Base-by-base conservation (phyloP, 2,113 vertebrate species). In the Saguinus imperator region DNA sequence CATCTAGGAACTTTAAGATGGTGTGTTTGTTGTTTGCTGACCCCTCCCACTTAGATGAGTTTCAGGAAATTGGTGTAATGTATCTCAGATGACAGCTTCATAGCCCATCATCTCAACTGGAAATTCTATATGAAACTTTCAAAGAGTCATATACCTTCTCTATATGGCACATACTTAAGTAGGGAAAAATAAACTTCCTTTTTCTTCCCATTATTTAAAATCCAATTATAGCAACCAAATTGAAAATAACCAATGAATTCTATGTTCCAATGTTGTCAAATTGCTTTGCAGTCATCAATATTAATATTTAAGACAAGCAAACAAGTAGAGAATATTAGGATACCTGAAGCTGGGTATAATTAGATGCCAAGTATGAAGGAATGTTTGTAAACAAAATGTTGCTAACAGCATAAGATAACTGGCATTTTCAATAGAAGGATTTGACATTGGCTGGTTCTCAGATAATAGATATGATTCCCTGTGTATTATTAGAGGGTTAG, bases 281-380 rank as follows among this genome's bases (percentile, higher is more conserved):
- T 35, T 55, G 76, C 27, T 92, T 83, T 91, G 21, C 50, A 95
- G 88, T 95, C 43, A 94, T 75, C 76, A 84, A 85, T 92, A 94
- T 75, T 96, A 96, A 92, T 27, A 96, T 83, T 94, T 92, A 95
- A 80, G 64, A 91, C 27, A 76, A 89, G 61, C 8, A 58, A 91
- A 84, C 23, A 79, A 86, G n/a, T 79, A 87, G 32, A 94, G 70
- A 87, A 17, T 58, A 89, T 58, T 57, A 89, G 73, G 57, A 23
- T 87, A 68, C 48, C 64, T 86, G 83, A 94, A 95, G 14, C 35
- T 43, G 68, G 81, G 32, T 72, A 84, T 87, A 97, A 95, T 97
- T 94, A 95, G 52, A 96, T 97, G 84, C 84, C 85, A 94, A 94
- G 32, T 55, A 68, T 94, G 64, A 97, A 88, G 70, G 92, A 95